These are phyloP conservation scores for Neosilurus mollespiculum DNA, from an alignment of 2,797 vertebrate genomes.

Conservation along the genomic window DNA sequence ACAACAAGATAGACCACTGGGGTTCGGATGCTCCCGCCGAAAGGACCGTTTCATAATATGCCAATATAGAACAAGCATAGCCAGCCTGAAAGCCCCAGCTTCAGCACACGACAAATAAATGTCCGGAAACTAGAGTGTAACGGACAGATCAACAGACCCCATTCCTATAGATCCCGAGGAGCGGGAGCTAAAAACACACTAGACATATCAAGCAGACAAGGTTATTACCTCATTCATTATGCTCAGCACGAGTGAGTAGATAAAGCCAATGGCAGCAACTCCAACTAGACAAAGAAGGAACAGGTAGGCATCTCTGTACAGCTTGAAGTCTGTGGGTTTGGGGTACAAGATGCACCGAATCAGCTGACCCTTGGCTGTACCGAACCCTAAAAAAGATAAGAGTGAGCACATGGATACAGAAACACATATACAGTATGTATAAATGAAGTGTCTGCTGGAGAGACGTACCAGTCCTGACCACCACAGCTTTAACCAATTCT, in stretches of 20 bases:
- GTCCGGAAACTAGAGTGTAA: too few species aligned
- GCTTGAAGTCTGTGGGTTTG: slow-evolving; percentile 96
- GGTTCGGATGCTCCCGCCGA: too few species aligned
- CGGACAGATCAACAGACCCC: too few species aligned
- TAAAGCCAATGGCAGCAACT: slow-evolving; percentile 89
- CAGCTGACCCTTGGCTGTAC: slow-evolving; percentile 95
- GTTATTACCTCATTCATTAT: slow-evolving; percentile 81
- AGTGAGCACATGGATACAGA: neutral
- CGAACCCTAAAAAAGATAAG: slow-evolving; percentile 79
- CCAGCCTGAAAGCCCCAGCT: too few species aligned
- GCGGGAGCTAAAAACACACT: too few species aligned
- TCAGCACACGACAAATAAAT: too few species aligned
- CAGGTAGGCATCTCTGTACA: slow-evolving; percentile 96
- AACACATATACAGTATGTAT: too few species aligned
- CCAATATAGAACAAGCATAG: too few species aligned
- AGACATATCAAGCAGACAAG: neutral
- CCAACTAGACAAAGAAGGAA: slow-evolving; percentile 93
- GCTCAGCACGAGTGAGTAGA: slow-evolving; percentile 90
- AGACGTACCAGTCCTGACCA: slow-evolving; percentile 88
- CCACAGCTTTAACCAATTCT: slow-evolving; percentile 92
- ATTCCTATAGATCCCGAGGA: too few species aligned
- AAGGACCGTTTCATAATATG: too few species aligned
- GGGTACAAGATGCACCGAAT: slow-evolving; percentile 96
- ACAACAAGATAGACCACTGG: too few species aligned
- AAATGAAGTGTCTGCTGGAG: neutral